These are phyloP conservation scores for Thunnus maccoyii DNA, from an alignment of 2,113 vertebrate species.

Conservation along the genomic window DNA sequence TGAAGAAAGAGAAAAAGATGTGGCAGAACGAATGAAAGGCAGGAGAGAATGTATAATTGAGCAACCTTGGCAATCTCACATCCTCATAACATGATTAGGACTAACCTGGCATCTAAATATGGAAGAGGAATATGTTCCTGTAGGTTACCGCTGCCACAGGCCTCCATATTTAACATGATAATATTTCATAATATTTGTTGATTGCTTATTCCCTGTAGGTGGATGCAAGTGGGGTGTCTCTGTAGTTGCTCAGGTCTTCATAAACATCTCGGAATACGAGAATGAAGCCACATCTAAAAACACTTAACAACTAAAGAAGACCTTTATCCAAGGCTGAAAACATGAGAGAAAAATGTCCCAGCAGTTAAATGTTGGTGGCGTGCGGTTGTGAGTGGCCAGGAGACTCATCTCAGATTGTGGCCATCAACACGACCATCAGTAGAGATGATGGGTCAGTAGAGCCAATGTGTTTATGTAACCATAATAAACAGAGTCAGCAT, in stretches of 20 bases:
- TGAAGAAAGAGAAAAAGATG: constrained; percentile 76
- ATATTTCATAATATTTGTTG: constrained; percentile 70
- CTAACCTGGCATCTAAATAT: constrained; percentile 80
- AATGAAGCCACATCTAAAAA: constrained; percentile 21
- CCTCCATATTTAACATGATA: constrained; percentile 70
- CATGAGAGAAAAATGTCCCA: neutral
- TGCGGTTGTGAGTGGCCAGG: constrained; percentile 1
- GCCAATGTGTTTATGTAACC: constrained; percentile 24
- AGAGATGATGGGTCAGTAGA: constrained; percentile 50
- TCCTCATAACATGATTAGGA: constrained; percentile 76
- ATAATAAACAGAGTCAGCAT: constrained; percentile 59
- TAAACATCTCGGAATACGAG: constrained; percentile 33
- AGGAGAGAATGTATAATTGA: constrained; percentile 79
- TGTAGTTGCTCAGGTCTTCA: constrained; percentile 11
- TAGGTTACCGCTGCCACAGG: constrained; percentile 66
- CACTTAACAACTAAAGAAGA: neutral
- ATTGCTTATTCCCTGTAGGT: constrained; percentile 68
- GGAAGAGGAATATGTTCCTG: constrained; percentile 62
- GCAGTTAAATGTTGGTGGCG: constrained; percentile 4
- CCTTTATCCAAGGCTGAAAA: constrained; percentile 8
- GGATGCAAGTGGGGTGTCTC: constrained; percentile 48
- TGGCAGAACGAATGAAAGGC: constrained; percentile 79
- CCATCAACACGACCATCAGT: constrained; percentile 41
- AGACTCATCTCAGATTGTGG: constrained; percentile 29
- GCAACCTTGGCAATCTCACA: constrained; percentile 77